Conservation (phyloP, 1,140 invertebrate species). For the Bombus soroeensis region DNA sequence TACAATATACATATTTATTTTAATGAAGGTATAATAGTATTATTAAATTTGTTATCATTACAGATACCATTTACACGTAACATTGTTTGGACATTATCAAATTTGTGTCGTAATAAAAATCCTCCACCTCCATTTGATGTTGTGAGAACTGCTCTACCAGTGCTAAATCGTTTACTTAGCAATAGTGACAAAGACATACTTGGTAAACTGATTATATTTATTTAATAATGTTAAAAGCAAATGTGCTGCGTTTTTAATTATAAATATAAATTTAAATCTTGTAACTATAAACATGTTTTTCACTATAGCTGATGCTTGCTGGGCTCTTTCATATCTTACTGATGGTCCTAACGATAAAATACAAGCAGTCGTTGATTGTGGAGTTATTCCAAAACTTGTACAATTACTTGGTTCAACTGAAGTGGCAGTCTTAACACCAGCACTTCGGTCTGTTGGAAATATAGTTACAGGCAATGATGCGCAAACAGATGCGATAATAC, state of each 20-base stretch:
- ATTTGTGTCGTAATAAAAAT: slow-evolving; percentile 96
- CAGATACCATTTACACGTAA: slow-evolving; percentile 79
- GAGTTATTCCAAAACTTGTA: slow-evolving; percentile 90
- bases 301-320: slow-evolving; percentile 93
- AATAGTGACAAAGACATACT: slow-evolving; percentile 90
- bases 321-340: slow-evolving; percentile 98
- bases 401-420: slow-evolving; percentile 88
- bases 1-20: slow-evolving; percentile 66
- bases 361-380: slow-evolving; percentile 89
- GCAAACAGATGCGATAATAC: slow-evolving; percentile 96
- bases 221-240: no score
- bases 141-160: slow-evolving; percentile 91
- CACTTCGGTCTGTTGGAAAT: slow-evolving; percentile 93
- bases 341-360: slow-evolving; percentile 98
- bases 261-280: neutral
- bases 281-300: slow-evolving; percentile 10
- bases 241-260: neutral
- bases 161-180: slow-evolving; percentile 90
- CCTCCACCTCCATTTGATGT: slow-evolving; percentile 90
- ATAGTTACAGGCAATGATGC: slow-evolving; percentile 92
- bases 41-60: slow-evolving; percentile 10
- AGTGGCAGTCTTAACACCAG: slow-evolving; percentile 92
- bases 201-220: slow-evolving; percentile 78
- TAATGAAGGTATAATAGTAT: neutral
- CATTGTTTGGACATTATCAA: slow-evolving; percentile 96